Conservation (phyloP, 1,140 invertebrate species). For the Drosophila rufa region DNA sequence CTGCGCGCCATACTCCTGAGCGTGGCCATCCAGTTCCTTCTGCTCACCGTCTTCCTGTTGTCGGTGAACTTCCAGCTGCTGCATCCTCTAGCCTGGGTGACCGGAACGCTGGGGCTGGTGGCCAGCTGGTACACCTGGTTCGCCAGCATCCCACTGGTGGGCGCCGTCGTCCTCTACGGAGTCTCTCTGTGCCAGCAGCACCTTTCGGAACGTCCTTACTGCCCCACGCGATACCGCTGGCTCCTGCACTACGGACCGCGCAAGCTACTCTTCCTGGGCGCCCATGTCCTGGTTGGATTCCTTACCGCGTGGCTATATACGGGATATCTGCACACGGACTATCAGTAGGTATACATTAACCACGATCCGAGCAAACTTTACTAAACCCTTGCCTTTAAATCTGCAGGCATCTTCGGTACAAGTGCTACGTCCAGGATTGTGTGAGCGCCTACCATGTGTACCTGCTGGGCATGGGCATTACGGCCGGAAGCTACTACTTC, state of each 20-base stretch:
- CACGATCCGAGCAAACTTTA: background rate
- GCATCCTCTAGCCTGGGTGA: constrained; percentile 86
- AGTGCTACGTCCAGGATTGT: constrained; percentile 78
- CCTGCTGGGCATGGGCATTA: constrained; percentile 88
- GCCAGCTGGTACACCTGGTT: constrained; percentile 87
- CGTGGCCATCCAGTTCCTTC: constrained; percentile 66
- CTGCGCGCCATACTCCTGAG: constrained; percentile 60
- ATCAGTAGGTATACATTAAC: constrained; percentile 69
- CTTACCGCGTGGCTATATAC: constrained; percentile 87
- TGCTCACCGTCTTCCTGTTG: constrained; percentile 86
- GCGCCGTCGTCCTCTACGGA: constrained; percentile 87
- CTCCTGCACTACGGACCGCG: constrained; percentile 56
- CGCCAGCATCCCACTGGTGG: constrained; percentile 86
- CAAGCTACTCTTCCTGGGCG: constrained; percentile 83
- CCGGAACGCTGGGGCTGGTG: constrained; percentile 85
- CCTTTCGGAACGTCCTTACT: constrained; percentile 85
- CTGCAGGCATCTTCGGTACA: constrained; percentile 53
- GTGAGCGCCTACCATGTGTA: constrained; percentile 87
- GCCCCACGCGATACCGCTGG: constrained; percentile 86
- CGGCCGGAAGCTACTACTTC: constrained; percentile 90
- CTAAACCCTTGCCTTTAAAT: background rate
- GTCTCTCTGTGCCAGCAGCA: constrained; percentile 88
- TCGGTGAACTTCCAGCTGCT: constrained; percentile 86
- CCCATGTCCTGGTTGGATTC: constrained; percentile 86
- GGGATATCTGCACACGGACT: constrained; percentile 85